A percentile compares a stretch with the other conserved stretches of the same genome.
phyloP scores from a whole-genome alignment of 2,888 invertebrate genomes.

The Sarcophaga carnaria region DNA sequence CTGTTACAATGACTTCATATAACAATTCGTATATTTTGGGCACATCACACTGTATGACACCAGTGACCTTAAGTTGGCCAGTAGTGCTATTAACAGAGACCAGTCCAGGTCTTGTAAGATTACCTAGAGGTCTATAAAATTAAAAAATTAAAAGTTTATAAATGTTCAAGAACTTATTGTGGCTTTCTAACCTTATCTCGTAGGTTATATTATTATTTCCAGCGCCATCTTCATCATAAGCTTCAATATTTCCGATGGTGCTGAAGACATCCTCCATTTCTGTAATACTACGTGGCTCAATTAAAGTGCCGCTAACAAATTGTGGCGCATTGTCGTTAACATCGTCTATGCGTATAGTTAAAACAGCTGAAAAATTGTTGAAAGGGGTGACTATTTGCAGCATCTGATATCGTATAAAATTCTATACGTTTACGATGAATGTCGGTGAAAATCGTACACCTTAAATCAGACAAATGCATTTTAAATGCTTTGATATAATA shows the following conservation, averaged over 20 bases:
- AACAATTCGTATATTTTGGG: conserved; percentile 82
- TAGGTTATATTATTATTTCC: conserved; percentile 84
- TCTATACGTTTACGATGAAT: too few relatives aligned
- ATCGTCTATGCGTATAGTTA: conserved; percentile 85
- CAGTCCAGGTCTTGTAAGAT: conserved; percentile 81
- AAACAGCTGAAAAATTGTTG: conserved; percentile 81
- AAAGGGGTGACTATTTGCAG: too few relatives aligned
- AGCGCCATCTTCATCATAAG: conserved; percentile 85
- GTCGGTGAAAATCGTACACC: too few relatives aligned
- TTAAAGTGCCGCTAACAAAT: conserved; percentile 82
- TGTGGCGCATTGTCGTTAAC: conserved; percentile 86
- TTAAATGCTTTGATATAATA: too few relatives aligned
- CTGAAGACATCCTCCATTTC: conserved; percentile 83
- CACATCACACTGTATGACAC: conserved; percentile 84
- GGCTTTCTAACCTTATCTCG: conserved; percentile 82
- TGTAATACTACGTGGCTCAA: conserved; percentile 82
- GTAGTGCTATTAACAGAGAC: conserved; percentile 83
- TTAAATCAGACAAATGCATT: too few relatives aligned
- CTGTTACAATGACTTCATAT: conserved; percentile 84
- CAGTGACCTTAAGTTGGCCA: conserved; percentile 83
- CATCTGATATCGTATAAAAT: too few relatives aligned
- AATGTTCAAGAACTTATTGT: conserved; percentile 10
- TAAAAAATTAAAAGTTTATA: background rate
- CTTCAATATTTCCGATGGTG: conserved; percentile 84
- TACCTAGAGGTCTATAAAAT: conserved; percentile 60